Conservation (phyloP, 2,797 vertebrate species). For the Australoheros facetus region DNA sequence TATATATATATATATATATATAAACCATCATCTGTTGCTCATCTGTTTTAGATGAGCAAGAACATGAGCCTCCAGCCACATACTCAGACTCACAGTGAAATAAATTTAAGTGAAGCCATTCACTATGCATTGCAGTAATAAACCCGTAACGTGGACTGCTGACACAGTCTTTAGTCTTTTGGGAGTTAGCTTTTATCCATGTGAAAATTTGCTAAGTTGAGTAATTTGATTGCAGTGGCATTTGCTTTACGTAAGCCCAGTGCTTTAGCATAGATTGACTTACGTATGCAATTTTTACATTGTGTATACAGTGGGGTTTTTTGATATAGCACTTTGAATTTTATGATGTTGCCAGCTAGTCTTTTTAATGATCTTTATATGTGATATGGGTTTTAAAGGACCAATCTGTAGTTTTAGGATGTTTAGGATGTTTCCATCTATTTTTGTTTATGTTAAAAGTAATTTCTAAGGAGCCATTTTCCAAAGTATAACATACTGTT, state of each 20-base stretch:
- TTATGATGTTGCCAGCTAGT: constrained; percentile 50
- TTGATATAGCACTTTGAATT: constrained; percentile 74
- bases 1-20: too few species aligned
- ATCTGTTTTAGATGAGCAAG: neutral
- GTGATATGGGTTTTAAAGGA: constrained; percentile 26
- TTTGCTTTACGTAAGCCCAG: neutral
- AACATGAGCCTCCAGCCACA: neutral
- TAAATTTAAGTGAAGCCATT: neutral
- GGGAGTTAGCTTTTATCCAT: neutral
- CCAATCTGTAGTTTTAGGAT: constrained; percentile 14
- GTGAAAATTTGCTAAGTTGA: neutral
- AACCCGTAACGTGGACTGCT: neutral
- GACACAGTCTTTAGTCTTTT: neutral
- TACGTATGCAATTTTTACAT: constrained; percentile 34
- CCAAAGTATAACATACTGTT: neutral
- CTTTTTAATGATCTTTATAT: constrained; percentile 18
- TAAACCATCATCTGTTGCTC: neutral
- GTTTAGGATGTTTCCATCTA: constrained; percentile 18
- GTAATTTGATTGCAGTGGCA: constrained; percentile 54
- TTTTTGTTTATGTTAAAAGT: neutral
- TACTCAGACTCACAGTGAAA: neutral
- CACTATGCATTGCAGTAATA: neutral
- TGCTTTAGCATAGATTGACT: constrained; percentile 8
- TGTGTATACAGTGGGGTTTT: constrained; percentile 13
- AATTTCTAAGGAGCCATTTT: neutral